Evolutionary conservation across 1,140 invertebrate species (phyloP).

Genomic region (Drosophila punjabiensis): DNA sequence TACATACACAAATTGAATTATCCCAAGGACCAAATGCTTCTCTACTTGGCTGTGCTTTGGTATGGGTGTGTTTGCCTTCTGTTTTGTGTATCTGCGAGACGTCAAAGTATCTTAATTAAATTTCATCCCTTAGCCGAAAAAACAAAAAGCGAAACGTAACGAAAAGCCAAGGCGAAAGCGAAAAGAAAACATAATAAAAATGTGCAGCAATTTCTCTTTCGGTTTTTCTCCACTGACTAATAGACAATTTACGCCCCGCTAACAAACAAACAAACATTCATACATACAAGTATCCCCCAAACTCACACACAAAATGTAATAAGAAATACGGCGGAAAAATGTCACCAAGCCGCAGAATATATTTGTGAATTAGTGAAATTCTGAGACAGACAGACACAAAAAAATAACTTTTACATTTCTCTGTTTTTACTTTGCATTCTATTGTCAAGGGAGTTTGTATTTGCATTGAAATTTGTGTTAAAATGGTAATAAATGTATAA

Average conservation of each 20-base stretch:
- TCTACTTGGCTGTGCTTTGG: conserved; percentile 30
- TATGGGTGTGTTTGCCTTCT: conserved; percentile 42
- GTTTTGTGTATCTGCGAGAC: conserved; percentile 75
- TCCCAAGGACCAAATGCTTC: conserved; percentile 67
- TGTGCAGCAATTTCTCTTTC: conserved; percentile 80
- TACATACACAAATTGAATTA: conserved; percentile 76
- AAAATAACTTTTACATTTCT: conserved; percentile 6
- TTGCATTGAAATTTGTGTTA: background rate
- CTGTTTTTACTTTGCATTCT: conserved; percentile 7
- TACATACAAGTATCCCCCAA: background rate
- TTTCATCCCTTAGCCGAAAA: conserved; percentile 78
- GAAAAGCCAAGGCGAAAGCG: conserved; percentile 12
- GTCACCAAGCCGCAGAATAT: conserved; percentile 48
- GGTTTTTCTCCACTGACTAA: conserved; percentile 69
- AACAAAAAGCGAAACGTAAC: conserved; percentile 18
- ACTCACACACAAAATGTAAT: conserved; percentile 12
- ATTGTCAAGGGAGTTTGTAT: background rate
- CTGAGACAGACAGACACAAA: conserved; percentile 16
- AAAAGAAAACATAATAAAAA: conserved; percentile 73
- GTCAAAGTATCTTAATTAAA: conserved; percentile 84
- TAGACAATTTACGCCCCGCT: conserved; percentile 76
- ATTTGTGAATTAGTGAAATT: conserved; percentile 35
- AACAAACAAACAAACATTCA: conserved; percentile 17
- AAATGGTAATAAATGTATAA: conserved; percentile 7
- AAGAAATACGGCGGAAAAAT: conserved; percentile 30